A percentile compares a stretch with the other conserved stretches of the same genome.
Evolutionary conservation across 2,888 invertebrate species (phyloP).

Genomic region (Pimpla rufipes): DNA sequence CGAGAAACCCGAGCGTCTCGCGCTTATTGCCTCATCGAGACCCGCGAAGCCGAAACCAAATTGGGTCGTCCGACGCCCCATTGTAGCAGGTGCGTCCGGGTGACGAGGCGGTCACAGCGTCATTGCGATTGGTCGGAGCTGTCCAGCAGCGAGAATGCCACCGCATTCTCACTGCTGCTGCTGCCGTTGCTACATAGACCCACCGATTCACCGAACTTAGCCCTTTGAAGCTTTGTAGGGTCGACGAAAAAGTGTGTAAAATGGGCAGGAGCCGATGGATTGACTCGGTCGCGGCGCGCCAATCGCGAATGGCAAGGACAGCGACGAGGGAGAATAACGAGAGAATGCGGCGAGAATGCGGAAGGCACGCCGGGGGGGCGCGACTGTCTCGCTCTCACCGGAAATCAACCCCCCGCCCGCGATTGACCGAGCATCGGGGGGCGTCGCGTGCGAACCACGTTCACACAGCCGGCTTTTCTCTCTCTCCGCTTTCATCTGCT

Average conservation of each 20-base stretch:
- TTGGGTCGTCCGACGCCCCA: conserved; percentile 24
- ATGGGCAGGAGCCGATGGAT: not conserved
- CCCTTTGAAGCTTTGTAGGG: not conserved
- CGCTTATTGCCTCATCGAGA: conserved; percentile 43
- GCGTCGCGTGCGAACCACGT: conserved; percentile 26
- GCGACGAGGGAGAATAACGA: conserved; percentile 17
- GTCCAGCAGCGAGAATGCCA: not conserved
- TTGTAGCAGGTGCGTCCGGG: conserved; percentile 24
- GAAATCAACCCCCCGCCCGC: conserved; percentile 48
- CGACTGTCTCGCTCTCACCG: conserved; percentile 25
- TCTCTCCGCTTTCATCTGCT: conserved; percentile 24
- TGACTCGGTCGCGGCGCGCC: not conserved
- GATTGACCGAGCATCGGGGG: conserved; percentile 51
- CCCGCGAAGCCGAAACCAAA: conserved; percentile 20
- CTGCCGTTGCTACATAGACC: not conserved
- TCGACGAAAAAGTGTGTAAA: conserved; percentile 6
- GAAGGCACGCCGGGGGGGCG: conserved; percentile 11
- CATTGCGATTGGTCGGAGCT: conserved; percentile 15
- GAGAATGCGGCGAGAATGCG: conserved; percentile 28
- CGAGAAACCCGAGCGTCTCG: not conserved
- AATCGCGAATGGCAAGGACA: conserved; percentile 7
- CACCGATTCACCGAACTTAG: not conserved
- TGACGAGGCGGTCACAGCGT: not conserved
- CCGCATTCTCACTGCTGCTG: not conserved
- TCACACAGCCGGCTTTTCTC: conserved; percentile 28